Evolutionary conservation across 2,888 invertebrate genomes (phyloP).

Genomic region (Caenorhabditis zanzibari): DNA sequence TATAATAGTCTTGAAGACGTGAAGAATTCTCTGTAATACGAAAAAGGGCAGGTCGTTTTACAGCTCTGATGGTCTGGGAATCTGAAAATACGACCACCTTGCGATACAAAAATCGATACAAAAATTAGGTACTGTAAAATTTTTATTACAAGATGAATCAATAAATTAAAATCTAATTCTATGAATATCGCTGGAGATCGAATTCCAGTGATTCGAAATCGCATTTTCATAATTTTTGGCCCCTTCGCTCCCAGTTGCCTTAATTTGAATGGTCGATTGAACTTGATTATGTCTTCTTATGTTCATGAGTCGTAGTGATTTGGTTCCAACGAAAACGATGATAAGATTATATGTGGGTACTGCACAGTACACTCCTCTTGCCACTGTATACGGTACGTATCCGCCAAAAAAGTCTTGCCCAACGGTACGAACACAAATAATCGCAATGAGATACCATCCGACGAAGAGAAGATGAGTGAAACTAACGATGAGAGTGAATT

Average conservation of each 20-base stretch:
- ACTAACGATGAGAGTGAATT: conserved; percentile 52
- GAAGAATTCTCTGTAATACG: no score
- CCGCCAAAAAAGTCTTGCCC: conserved; percentile 45
- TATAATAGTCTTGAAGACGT: no score
- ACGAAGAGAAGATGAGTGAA: conserved; percentile 51
- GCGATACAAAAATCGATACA: no score
- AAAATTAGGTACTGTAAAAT: no score
- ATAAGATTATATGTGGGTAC: conserved; percentile 47
- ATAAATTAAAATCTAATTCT: neutral
- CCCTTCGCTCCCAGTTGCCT: conserved; percentile 36
- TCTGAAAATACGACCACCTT: no score
- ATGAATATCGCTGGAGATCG: conserved; percentile 9
- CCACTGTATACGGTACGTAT: conserved; percentile 47
- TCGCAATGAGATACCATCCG: conserved; percentile 42
- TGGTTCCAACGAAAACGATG: conserved; percentile 39
- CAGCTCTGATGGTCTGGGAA: no score
- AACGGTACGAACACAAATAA: conserved; percentile 27
- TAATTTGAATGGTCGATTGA: conserved; percentile 25
- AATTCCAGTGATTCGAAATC: conserved; percentile 42
- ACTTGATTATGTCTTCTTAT: conserved; percentile 16
- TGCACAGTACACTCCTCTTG: conserved; percentile 41
- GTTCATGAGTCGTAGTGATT: conserved; percentile 11
- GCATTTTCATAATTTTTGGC: conserved; percentile 51
- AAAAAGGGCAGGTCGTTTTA: no score
- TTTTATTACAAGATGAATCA: no score